Evolutionary conservation across 2,113 vertebrate genomes (phyloP), one percentile per base, ranked within the genome.

Genomic region (Orycteropus afer): DNA sequence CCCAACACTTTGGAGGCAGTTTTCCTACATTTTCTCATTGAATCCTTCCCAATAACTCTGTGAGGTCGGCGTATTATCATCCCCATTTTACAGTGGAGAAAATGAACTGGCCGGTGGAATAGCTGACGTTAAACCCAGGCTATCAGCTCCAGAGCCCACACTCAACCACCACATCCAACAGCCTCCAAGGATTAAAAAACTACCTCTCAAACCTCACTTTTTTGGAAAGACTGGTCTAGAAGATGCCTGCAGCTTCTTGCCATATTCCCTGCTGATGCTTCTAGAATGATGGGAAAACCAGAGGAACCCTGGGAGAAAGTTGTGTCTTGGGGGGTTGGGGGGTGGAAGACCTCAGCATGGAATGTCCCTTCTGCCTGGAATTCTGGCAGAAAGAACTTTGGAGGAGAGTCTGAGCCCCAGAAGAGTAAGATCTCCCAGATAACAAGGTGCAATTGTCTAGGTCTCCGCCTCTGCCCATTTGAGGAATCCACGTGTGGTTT

Each of bases 401-500:
- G 37, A 94, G 42, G 57, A 94, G 90, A 25, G 79, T 67, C 42
- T 69, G 49, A 78, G 76, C 29, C 5, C 27, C 18, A 18, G 0
- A 51, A 29, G 2, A 45, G 8, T 34, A 81, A 77, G 47, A 87
- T 42, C 47, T 84, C 91, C 86, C 18, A 55, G 20, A 51, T 92
- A 76, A 45, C 3, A 47, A 51, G 34, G 53, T 86, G 86, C 18
- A 23, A 13, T 93, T 47, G 40, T 63, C 51, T 81, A 49, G 61
- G 49, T 86, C 91, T 57, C 27, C 90, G 61, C 20, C 55, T 67
- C 83, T 76, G 42, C 57, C 45, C 90, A 2, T 37, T 86, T 84
- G 92, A 84, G 89, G 78, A 57, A 37, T 76, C 53, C 88, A 37
- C 32, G 73, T 42, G 71, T 87, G 25, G 32, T 90, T 90, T 88